Evolutionary conservation across 1,140 invertebrate genomes (phyloP).

Genomic region (Euschistus heros): DNA sequence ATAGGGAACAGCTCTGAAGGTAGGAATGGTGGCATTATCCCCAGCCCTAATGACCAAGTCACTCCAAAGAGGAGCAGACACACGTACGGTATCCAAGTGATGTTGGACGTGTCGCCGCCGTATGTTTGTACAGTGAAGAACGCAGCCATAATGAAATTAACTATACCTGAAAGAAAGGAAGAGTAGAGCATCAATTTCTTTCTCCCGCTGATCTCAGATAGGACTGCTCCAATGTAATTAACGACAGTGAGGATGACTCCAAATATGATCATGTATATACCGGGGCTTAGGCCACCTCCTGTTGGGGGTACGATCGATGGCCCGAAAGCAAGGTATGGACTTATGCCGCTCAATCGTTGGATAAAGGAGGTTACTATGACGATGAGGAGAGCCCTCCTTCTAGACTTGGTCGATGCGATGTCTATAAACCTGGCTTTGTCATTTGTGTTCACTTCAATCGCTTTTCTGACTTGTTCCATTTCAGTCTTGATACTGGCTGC

Average conservation of each 20-base stretch:
- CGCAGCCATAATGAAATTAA: conserved; percentile 24
- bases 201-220: conserved; percentile 40
- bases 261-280: conserved; percentile 28
- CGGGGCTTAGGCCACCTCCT: conserved; percentile 19
- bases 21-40: conserved; percentile 30
- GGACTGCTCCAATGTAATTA: conserved; percentile 36
- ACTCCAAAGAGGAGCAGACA: conserved; percentile 28
- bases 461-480: conserved; percentile 24
- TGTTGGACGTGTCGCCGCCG: background rate
- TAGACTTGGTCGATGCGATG: conserved; percentile 24
- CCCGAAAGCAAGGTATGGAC: conserved; percentile 29
- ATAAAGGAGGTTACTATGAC: conserved; percentile 25
- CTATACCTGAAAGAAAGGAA: conserved; percentile 22
- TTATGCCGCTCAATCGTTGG: conserved; percentile 29
- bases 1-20: conserved; percentile 31
- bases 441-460: conserved; percentile 22
- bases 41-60: conserved; percentile 29
- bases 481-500: conserved; percentile 22
- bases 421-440: conserved; percentile 26
- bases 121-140: conserved; percentile 29
- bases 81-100: conserved; percentile 29
- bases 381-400: conserved; percentile 28
- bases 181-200: conserved; percentile 44
- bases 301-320: conserved; percentile 31
- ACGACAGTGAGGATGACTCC: conserved; percentile 33